Evolutionary conservation across 2,888 invertebrate species (phyloP), one percentile per base, ranked within the genome.

Genomic region (Thumatha senex): DNA sequence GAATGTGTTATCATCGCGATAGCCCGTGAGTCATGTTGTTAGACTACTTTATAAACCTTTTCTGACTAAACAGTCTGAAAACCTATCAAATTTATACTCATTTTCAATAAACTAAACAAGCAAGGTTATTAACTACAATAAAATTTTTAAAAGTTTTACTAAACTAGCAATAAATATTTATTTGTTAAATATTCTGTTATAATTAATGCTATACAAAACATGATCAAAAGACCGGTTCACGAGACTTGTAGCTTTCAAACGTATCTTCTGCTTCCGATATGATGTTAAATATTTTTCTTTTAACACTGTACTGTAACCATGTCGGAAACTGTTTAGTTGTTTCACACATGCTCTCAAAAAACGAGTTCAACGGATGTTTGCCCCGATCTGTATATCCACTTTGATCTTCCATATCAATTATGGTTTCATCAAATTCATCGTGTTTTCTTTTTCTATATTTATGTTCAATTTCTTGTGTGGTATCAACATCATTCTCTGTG

Each of bases 291-390:
- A 67, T 63, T 60, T 67, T 69, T 58, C 70, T 69, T 52, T 67
- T 67, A 1, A 67, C 69, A 14, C 60, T 69, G 2, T 69, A 60
- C 33, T 67, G 67, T 14, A 67, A 15, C 69, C 67, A 69, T 0
- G 60, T 69, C 0, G 67, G 67, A 12, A 67, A 67, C 40, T 69
- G 67, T 14, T 67, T 67, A 2, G 67, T 67, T 0, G 67, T 63
- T 45, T 70, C 67, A 54, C 67, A 70, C 70, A 67, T 70, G 39
- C 70, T 70, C 33, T 70, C 64, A 36, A 70, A 67, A 39, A 67
- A 67, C 0, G 63, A 67, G 24, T 67, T 64, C 45, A 67, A 47
- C 0, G 67, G 70, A 44, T 67, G 70, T 39, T 58, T 67, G 7
- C 40, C 54, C 1, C 44, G 48, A 0, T 67, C 56, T 10, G 39